Evolutionary conservation across 2,797 vertebrate genomes (phyloP).

Genomic region (Neopelma chrysocephalum): DNA sequence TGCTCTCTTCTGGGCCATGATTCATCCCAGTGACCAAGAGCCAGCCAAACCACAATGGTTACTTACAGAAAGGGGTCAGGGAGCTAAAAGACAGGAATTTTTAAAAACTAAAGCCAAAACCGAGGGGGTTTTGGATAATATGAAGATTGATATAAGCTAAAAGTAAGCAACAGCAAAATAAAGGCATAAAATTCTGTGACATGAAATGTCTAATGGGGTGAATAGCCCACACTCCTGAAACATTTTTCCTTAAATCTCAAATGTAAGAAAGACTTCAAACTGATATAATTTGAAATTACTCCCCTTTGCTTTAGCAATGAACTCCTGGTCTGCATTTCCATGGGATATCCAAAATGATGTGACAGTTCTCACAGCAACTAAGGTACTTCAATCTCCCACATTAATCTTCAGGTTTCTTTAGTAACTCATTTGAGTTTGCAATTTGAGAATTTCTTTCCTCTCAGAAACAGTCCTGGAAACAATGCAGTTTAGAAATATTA

Average conservation of each 20-base stretch:
- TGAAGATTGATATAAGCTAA: background rate
- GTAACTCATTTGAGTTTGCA: background rate
- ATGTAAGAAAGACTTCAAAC: background rate
- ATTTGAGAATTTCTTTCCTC: background rate
- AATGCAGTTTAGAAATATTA: background rate
- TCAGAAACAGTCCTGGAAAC: background rate
- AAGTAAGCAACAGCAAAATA: constrained; percentile 9
- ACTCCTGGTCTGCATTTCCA: background rate
- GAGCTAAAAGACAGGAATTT: constrained; percentile 29
- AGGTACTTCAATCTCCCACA: background rate
- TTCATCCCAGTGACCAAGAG: constrained; percentile 7
- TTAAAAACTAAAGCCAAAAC: background rate
- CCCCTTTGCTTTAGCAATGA: background rate
- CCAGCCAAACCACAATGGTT: constrained; percentile 50
- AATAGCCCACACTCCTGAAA: background rate
- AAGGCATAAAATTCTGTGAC: background rate
- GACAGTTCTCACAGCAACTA: background rate
- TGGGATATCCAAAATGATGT: background rate
- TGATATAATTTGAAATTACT: background rate
- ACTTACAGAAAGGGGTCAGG: constrained; percentile 28
- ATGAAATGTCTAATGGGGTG: background rate
- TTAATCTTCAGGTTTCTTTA: constrained; percentile 4
- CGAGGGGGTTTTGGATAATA: background rate
- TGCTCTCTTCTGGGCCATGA: constrained; percentile 2
- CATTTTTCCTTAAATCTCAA: background rate